These are phyloP conservation scores for Lagorchestes hirsutus DNA, from an alignment of 2,797 vertebrate species.

Conservation along the genomic window DNA sequence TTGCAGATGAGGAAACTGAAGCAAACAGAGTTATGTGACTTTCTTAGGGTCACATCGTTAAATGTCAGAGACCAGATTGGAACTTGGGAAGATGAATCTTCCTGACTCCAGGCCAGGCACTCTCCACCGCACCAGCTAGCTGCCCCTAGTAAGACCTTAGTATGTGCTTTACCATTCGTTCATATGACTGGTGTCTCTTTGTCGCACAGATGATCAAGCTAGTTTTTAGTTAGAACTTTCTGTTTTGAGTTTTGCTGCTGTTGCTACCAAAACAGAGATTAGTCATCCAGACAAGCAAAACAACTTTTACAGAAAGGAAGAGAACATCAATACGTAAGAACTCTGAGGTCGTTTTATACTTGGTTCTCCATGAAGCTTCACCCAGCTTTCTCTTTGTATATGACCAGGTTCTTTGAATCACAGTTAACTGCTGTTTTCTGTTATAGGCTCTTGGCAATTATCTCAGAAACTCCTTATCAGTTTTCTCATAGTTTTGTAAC, in stretches of 20 bases:
- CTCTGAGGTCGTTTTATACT: conserved; percentile 40
- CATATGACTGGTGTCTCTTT: neutral
- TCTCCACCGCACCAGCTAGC: neutral
- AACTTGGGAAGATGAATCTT: neutral
- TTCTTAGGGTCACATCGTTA: neutral
- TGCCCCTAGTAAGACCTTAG: neutral
- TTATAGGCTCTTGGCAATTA: conserved; percentile 26
- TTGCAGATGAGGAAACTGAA: neutral
- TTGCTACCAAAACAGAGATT: neutral
- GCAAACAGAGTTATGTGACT: neutral
- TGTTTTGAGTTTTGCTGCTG: neutral
- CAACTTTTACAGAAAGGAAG: conserved; percentile 46
- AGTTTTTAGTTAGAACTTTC: neutral
- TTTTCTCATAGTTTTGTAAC: conserved; percentile 59
- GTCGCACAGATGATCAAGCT: neutral
- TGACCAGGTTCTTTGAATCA: neutral
- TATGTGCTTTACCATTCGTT: neutral
- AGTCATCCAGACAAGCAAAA: conserved; percentile 41
- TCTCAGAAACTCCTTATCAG: conserved; percentile 48
- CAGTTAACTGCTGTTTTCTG: conserved; percentile 48
- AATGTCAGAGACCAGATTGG: neutral
- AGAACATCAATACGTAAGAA: conserved; percentile 16
- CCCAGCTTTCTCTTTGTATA: conserved; percentile 51
- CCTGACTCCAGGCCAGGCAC: neutral
- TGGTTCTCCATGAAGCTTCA: conserved; percentile 14